Evolutionary conservation across 2,113 vertebrate genomes (phyloP).

Genomic region (Phoxinus phoxinus): DNA sequence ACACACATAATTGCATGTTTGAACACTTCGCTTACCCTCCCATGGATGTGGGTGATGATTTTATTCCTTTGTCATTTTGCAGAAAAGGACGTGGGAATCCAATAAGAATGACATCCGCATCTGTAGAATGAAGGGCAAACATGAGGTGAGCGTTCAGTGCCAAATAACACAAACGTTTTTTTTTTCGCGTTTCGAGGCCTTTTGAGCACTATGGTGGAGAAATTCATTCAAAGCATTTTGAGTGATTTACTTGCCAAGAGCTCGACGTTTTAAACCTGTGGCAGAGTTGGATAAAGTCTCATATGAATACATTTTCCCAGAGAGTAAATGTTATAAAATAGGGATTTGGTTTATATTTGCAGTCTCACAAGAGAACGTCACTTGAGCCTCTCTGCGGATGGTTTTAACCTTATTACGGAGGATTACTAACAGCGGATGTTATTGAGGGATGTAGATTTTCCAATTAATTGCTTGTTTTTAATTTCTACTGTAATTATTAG

Average conservation of each 20-base stretch:
- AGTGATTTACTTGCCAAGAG: constrained; percentile 21
- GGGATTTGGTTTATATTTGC: constrained; percentile 8
- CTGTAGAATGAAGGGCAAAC: constrained; percentile 97
- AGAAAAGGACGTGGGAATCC: constrained; percentile 96
- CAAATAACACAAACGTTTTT: background rate
- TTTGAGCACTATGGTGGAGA: background rate
- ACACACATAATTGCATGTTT: constrained; percentile 3
- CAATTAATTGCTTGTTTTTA: background rate
- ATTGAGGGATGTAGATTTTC: background rate
- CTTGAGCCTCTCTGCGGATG: background rate
- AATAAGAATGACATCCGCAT: constrained; percentile 94
- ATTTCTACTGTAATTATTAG: background rate
- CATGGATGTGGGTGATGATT: background rate
- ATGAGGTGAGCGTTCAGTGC: constrained; percentile 79
- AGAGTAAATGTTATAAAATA: background rate
- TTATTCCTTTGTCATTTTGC: constrained; percentile 26
- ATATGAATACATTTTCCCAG: background rate
- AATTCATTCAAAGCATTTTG: background rate
- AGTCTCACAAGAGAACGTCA: background rate
- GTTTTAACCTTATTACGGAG: background rate
- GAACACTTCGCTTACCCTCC: background rate
- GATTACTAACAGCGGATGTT: background rate
- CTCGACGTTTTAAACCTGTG: constrained; percentile 1
- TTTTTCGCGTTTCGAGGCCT: background rate
- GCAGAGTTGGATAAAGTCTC: background rate